Evolutionary conservation across 2,113 vertebrate genomes (phyloP).

Genomic region (Hylia prasina): DNA sequence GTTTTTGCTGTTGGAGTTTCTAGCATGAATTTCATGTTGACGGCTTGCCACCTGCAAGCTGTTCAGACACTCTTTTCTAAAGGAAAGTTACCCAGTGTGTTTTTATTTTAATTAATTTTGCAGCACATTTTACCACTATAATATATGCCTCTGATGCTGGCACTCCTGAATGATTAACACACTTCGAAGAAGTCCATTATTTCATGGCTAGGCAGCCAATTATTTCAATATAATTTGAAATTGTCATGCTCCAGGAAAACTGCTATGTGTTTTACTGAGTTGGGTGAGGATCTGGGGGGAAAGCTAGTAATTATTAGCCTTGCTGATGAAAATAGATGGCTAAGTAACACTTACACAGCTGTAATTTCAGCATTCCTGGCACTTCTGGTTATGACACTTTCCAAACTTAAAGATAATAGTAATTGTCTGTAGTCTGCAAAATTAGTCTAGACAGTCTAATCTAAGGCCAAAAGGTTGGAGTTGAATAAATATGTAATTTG

Average conservation of each 20-base stretch:
- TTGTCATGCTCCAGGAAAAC: not conserved
- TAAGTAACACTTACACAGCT: not conserved
- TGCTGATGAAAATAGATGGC: not conserved
- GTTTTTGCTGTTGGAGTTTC: not conserved
- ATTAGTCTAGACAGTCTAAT: constrained; percentile 29
- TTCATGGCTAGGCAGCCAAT: not conserved
- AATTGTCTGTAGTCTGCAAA: not conserved
- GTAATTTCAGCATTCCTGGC: not conserved
- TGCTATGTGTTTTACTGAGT: not conserved
- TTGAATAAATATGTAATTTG: constrained; percentile 23
- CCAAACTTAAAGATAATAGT: not conserved
- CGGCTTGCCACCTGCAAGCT: not conserved
- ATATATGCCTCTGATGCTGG: not conserved
- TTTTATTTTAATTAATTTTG: not conserved
- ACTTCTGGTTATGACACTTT: not conserved
- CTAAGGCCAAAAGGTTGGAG: constrained; percentile 3
- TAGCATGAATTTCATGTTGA: not conserved
- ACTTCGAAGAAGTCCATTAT: not conserved
- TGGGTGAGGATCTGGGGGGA: not conserved
- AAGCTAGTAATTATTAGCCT: not conserved
- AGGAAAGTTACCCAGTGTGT: not conserved
- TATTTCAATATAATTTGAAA: not conserved
- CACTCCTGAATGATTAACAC: not conserved
- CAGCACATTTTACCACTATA: not conserved
- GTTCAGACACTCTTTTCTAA: not conserved